Conservation (phyloP, 2,888 invertebrate species). For the Mechanitis messenoides region DNA sequence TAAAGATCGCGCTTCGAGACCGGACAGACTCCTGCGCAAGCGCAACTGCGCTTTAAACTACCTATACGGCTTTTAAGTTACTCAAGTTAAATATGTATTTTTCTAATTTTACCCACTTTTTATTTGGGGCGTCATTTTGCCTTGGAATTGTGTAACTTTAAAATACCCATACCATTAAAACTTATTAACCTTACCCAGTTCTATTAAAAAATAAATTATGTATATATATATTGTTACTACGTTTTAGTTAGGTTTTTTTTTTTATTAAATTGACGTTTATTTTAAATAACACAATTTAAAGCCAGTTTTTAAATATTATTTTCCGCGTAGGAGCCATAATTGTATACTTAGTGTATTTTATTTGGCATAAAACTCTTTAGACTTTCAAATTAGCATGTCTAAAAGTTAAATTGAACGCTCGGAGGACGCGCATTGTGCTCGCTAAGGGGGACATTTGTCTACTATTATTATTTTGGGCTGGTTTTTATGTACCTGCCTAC, state of each 20-base stretch:
- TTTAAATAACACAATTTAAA: not conserved
- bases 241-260: too few species aligned
- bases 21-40: conserved; percentile 36
- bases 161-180: too few species aligned
- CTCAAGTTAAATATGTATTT: not conserved
- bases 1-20: conserved; percentile 54
- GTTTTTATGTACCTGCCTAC: conserved; percentile 73
- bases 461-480: conserved; percentile 67
- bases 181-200: too few species aligned
- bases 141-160: too few species aligned
- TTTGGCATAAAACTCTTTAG: conserved; percentile 41
- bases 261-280: too few species aligned
- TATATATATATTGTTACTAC: too few species aligned
- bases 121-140: too few species aligned
- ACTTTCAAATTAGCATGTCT: conserved; percentile 69
- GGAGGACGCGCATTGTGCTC: conserved; percentile 66
- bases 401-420: conserved; percentile 63
- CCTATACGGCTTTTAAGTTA: not conserved
- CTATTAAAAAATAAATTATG: too few species aligned
- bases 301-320: not conserved
- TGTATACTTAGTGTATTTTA: conserved; percentile 1
- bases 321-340: not conserved
- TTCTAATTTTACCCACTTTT: not conserved
- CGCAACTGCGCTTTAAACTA: conserved; percentile 34
- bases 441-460: conserved; percentile 69